Percentiles rank a stretch among this genome's conserved stretches.
Evolutionary conservation across 2,888 invertebrate species (phyloP).

Genomic region (Trisateles emortualis): DNA sequence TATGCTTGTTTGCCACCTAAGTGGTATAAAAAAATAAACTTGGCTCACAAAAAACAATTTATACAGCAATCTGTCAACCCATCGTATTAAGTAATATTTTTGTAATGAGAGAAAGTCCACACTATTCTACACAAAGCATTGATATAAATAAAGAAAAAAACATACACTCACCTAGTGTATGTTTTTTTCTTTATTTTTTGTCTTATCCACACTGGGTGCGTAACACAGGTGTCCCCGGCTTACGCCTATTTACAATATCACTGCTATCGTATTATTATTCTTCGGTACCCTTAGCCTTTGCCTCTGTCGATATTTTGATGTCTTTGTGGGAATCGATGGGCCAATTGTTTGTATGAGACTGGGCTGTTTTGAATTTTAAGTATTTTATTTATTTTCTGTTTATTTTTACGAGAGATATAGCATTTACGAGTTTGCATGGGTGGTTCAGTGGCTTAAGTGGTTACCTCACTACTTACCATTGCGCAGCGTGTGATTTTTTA

Average conservation of each 20-base stretch:
- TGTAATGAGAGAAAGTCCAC: constrained; percentile 50
- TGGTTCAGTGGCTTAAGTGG: too few species aligned
- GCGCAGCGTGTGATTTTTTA: too few species aligned
- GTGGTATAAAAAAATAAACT: too few species aligned
- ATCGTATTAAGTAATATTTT: too few species aligned
- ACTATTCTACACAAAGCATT: constrained; percentile 52
- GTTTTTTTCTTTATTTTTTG: constrained; percentile 58
- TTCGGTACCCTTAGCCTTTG: constrained; percentile 18
- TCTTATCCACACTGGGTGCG: constrained; percentile 70
- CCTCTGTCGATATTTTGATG: constrained; percentile 14
- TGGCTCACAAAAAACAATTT: too few species aligned
- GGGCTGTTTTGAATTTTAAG: not conserved
- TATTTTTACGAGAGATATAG: too few species aligned
- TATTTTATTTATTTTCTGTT: not conserved
- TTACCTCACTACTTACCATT: too few species aligned
- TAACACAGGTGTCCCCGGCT: constrained; percentile 82
- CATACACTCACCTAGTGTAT: too few species aligned
- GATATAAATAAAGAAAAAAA: too few species aligned
- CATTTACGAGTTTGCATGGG: too few species aligned
- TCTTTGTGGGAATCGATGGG: constrained; percentile 6
- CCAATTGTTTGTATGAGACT: not conserved
- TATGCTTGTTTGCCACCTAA: too few species aligned
- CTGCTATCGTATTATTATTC: constrained; percentile 41
- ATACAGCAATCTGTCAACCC: too few species aligned
- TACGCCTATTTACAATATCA: constrained; percentile 65